A percentile compares a stretch with the other conserved stretches of the same genome.
phyloP scores from a whole-genome alignment of 2,888 invertebrate species.

The Dascillus cervinus region DNA sequence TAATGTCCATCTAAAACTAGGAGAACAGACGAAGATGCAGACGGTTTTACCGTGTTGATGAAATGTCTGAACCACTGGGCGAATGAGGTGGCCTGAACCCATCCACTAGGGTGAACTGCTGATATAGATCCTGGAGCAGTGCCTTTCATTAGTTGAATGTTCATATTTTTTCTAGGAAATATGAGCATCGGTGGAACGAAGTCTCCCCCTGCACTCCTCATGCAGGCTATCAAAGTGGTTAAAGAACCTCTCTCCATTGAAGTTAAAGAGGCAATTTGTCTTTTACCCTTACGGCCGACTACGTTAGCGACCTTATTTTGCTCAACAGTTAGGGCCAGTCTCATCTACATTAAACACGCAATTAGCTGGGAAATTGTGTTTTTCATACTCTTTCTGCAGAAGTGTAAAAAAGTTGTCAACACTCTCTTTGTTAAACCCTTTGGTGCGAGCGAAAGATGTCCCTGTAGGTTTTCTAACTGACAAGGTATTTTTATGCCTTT shows the following conservation, averaged over 20 bases:
- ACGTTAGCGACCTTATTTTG: not conserved
- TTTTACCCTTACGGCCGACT: slow-evolving; percentile 1
- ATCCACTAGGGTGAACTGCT: not conserved
- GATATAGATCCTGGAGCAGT: slow-evolving; percentile 1
- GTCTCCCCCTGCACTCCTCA: slow-evolving; percentile 1
- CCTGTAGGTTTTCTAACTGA: not conserved
- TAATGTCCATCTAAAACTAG: slow-evolving; percentile 2
- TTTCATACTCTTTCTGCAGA: not conserved
- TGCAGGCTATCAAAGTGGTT: not conserved
- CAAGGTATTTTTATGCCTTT: not conserved
- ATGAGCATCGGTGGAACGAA: slow-evolving; percentile 1
- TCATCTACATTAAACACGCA: not conserved
- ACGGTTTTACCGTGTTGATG: slow-evolving; percentile 1
- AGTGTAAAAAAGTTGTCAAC: not conserved
- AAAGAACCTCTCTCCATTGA: slow-evolving; percentile 2
- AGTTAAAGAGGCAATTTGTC: not conserved
- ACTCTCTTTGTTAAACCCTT: not conserved
- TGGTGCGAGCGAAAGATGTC: not conserved
- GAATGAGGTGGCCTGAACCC: not conserved
- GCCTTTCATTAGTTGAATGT: slow-evolving; percentile 1
- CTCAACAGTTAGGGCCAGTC: not conserved
- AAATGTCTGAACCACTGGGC: slow-evolving; percentile 1
- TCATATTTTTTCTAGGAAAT: slow-evolving; percentile 4
- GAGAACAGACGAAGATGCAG: not conserved
- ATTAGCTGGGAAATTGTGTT: not conserved